These are phyloP conservation scores for Synodontis membranacea DNA, from an alignment of 2,113 vertebrate species.

Conservation along the genomic window DNA sequence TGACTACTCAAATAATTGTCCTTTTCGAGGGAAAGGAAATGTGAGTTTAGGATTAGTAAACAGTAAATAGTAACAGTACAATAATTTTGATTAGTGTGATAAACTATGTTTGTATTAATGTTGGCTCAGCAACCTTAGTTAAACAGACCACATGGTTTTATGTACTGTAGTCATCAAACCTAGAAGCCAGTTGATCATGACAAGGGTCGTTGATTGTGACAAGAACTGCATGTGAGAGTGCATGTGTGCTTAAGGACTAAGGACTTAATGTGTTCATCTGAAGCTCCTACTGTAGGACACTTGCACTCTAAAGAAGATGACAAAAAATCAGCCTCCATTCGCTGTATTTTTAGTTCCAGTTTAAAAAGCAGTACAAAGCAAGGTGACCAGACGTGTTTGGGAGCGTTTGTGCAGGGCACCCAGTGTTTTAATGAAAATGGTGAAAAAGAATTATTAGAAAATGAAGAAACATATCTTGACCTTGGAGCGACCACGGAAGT, in stretches of 20 bases:
- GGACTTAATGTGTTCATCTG: background rate
- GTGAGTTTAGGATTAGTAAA: slow-evolving; percentile 5
- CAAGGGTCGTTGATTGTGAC: no score
- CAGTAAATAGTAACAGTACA: background rate
- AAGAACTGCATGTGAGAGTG: background rate
- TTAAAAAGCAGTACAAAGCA: background rate
- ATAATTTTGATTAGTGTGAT: background rate
- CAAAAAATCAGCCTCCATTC: background rate
- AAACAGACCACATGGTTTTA: background rate
- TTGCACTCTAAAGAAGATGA: background rate
- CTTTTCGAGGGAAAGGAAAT: background rate
- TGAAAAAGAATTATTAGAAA: no score
- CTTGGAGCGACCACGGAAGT: no score
- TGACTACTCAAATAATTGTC: slow-evolving; percentile 7
- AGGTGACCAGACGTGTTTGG: background rate
- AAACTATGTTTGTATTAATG: background rate
- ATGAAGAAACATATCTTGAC: no score
- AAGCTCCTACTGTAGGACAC: background rate
- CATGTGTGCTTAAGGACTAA: no score
- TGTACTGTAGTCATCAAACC: background rate
- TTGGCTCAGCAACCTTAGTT: background rate
- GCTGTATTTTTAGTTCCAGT: background rate
- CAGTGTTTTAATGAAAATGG: no score
- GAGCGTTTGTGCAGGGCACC: no score
- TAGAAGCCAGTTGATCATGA: background rate